These are phyloP conservation scores for Lasioglossum morio DNA, from an alignment of 2,888 invertebrate genomes.

Conservation along the genomic window DNA sequence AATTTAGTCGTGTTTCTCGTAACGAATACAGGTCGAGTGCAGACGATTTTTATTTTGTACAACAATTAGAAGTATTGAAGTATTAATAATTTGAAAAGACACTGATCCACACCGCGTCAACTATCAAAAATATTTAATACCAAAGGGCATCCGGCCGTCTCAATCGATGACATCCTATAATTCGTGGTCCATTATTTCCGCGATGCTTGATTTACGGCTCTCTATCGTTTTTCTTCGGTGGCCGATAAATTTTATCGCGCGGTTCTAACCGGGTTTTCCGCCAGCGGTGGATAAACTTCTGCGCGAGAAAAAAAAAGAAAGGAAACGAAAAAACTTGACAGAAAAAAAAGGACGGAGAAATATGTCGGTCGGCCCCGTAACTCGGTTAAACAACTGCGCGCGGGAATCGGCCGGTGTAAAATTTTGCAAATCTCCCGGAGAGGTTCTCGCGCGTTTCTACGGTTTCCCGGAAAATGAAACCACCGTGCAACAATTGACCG, in stretches of 20 bases:
- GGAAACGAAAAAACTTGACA: not conserved
- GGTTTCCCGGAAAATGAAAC: slow-evolving; percentile 15
- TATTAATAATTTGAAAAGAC: not conserved
- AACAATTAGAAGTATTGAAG: not conserved
- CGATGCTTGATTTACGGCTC: slow-evolving; percentile 3
- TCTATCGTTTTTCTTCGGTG: not conserved
- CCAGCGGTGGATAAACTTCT: not conserved
- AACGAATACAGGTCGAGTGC: too few species aligned
- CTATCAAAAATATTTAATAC: not conserved
- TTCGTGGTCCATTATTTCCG: not conserved
- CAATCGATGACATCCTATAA: not conserved
- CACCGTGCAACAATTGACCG: not conserved
- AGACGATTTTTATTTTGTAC: too few species aligned
- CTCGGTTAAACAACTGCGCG: slow-evolving; percentile 20
- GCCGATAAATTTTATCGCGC: slow-evolving; percentile 2
- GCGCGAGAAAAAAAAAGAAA: not conserved
- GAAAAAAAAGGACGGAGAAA: not conserved
- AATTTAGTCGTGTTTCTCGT: too few species aligned
- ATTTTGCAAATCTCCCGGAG: not conserved
- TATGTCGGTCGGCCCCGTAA: not conserved
- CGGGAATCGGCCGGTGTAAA: slow-evolving; percentile 1
- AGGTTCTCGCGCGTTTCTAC: slow-evolving; percentile 5
- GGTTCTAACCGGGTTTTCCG: not conserved
- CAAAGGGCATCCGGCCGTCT: not conserved
- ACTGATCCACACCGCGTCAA: not conserved